phyloP scores from a whole-genome alignment of 2,888 invertebrate genomes.

The Uloborus plumipes region DNA sequence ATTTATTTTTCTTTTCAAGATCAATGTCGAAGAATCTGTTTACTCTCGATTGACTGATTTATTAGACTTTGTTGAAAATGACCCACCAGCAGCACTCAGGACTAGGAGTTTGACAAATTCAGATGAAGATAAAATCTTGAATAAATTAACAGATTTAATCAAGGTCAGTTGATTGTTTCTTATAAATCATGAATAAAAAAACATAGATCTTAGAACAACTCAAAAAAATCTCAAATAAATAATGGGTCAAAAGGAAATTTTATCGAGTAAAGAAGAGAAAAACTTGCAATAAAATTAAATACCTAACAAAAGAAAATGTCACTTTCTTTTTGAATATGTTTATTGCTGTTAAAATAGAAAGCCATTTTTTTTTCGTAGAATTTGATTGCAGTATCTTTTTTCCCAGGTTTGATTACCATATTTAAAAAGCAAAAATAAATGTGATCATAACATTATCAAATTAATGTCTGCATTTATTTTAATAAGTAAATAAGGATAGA shows the following conservation, averaged over 20 bases:
- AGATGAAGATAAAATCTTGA: slow-evolving; percentile 73
- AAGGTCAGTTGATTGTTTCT: slow-evolving; percentile 74
- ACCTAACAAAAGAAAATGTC: too few species aligned
- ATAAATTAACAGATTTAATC: slow-evolving; percentile 77
- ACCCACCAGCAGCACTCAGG: slow-evolving; percentile 64
- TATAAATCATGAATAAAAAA: background rate
- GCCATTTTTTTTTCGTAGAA: too few species aligned
- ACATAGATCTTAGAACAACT: too few species aligned
- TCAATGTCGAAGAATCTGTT: slow-evolving; percentile 75
- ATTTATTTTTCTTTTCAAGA: slow-evolving; percentile 70
- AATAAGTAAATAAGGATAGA: background rate
- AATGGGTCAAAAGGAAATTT: too few species aligned
- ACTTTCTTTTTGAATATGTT: too few species aligned
- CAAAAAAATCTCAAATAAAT: too few species aligned
- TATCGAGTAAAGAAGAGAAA: too few species aligned
- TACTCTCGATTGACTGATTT: slow-evolving; percentile 74
- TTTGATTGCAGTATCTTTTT: too few species aligned
- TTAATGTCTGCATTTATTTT: background rate
- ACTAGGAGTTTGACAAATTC: slow-evolving; percentile 34
- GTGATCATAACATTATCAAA: background rate
- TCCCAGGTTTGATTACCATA: too few species aligned
- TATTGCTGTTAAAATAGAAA: too few species aligned
- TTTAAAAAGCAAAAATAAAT: too few species aligned
- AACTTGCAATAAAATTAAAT: too few species aligned
- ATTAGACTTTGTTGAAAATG: slow-evolving; percentile 73